These are phyloP conservation scores for Paratrypauchen microcephalus DNA, from an alignment of 2,797 vertebrate genomes.

Conservation along the genomic window DNA sequence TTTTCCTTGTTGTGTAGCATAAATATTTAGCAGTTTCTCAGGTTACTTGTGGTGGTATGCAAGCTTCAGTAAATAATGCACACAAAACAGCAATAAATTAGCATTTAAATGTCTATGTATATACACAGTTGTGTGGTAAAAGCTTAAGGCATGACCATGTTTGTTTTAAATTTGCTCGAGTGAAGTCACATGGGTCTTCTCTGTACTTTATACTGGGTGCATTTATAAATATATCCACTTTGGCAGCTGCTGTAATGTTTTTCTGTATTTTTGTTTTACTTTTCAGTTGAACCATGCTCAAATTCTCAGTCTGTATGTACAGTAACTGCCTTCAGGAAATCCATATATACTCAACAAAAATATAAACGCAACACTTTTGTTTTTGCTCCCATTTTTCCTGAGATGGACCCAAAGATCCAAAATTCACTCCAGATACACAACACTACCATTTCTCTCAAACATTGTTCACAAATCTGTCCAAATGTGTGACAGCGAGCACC, in stretches of 20 bases:
- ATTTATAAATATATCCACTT: conserved; percentile 10
- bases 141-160: conserved; percentile 6
- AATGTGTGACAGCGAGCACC: too few species aligned
- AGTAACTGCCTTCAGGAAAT: conserved; percentile 21
- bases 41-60: conserved; percentile 30
- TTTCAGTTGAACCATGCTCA: conserved; percentile 6
- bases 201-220: conserved; percentile 13
- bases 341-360: too few species aligned
- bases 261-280: conserved; percentile 14
- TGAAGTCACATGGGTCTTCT: conserved; percentile 34
- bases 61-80: background rate
- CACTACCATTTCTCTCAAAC: too few species aligned
- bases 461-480: too few species aligned
- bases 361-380: too few species aligned
- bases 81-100: conserved; percentile 37
- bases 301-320: conserved; percentile 12
- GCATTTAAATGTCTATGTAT: conserved; percentile 10
- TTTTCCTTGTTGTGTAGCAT: background rate
- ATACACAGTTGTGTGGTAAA: background rate
- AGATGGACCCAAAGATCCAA: too few species aligned
- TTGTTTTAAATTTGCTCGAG: conserved; percentile 14
- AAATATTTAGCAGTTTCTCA: conserved; percentile 25
- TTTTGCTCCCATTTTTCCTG: too few species aligned
- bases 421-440: too few species aligned
- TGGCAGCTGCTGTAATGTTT: conserved; percentile 53